Evolutionary conservation across 2,888 invertebrate species (phyloP).

Genomic region (Ferdinandea cuprea): DNA sequence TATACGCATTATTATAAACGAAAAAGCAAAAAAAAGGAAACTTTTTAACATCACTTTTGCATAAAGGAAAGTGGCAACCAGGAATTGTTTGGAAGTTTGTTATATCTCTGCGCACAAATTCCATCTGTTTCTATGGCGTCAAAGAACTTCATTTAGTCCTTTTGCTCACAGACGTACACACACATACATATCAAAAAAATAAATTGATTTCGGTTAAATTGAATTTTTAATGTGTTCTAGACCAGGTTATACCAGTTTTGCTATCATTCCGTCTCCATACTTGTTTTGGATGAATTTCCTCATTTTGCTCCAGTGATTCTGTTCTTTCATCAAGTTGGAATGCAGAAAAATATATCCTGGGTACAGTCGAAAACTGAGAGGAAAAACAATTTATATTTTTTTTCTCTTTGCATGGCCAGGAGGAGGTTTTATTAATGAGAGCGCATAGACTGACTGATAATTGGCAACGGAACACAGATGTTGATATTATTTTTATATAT

Average conservation of each 20-base stretch:
- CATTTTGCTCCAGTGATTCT: background rate
- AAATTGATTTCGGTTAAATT: conserved; percentile 31
- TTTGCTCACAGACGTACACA: background rate
- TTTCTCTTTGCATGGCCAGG: background rate
- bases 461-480: conserved; percentile 16
- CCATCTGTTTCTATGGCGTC: conserved; percentile 24
- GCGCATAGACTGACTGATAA: conserved; percentile 12
- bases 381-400: background rate
- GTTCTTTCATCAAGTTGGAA: background rate
- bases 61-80: conserved; percentile 17
- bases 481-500: conserved; percentile 4
- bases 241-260: conserved; percentile 1
- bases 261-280: background rate
- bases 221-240: conserved; percentile 14
- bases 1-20: conserved; percentile 24
- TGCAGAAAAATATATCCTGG: background rate
- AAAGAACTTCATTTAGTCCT: conserved; percentile 26
- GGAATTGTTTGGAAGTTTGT: conserved; percentile 5
- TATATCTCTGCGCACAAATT: conserved; percentile 5
- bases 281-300: background rate
- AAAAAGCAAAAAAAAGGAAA: conserved; percentile 1
- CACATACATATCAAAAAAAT: conserved; percentile 2
- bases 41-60: conserved; percentile 14
- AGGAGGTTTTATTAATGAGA: conserved; percentile 21
- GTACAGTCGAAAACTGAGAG: background rate